phyloP scores from a whole-genome alignment of 1,140 invertebrate species.

The Hycleus cichorii region DNA sequence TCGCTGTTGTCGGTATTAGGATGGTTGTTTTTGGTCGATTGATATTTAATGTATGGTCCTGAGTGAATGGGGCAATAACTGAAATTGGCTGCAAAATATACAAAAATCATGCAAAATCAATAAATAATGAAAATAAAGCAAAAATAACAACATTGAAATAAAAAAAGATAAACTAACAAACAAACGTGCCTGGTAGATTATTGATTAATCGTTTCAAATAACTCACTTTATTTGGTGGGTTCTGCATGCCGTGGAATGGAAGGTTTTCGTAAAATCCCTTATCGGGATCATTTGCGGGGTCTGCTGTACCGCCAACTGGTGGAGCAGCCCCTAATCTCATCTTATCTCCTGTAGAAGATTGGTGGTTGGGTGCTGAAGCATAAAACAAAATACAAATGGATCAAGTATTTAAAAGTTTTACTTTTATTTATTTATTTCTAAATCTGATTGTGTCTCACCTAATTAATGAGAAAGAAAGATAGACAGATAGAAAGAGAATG shows the following conservation, averaged over 20 bases:
- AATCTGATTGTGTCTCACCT: no score
- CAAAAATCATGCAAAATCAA: constrained; percentile 28
- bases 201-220: background rate
- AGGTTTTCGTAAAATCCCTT: constrained; percentile 86
- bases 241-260: constrained; percentile 86
- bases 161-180: background rate
- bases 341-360: constrained; percentile 46
- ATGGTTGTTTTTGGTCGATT: constrained; percentile 23
- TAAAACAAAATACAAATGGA: constrained; percentile 13
- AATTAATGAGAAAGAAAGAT: no score
- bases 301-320: constrained; percentile 38
- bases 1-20: constrained; percentile 7
- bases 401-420: background rate
- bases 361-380: constrained; percentile 44
- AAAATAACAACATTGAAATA: constrained; percentile 13
- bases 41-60: constrained; percentile 22
- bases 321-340: constrained; percentile 37
- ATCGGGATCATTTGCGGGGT: constrained; percentile 46
- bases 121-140: constrained; percentile 10
- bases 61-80: constrained; percentile 38
- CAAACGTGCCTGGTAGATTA: background rate
- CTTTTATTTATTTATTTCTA: background rate
- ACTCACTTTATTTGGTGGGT: constrained; percentile 81
- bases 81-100: constrained; percentile 40
- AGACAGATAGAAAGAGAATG: no score